Evolutionary conservation across 2,113 vertebrate species (phyloP), one percentile per base, ranked within the genome.

Genomic region (Tonatia bakeri): DNA sequence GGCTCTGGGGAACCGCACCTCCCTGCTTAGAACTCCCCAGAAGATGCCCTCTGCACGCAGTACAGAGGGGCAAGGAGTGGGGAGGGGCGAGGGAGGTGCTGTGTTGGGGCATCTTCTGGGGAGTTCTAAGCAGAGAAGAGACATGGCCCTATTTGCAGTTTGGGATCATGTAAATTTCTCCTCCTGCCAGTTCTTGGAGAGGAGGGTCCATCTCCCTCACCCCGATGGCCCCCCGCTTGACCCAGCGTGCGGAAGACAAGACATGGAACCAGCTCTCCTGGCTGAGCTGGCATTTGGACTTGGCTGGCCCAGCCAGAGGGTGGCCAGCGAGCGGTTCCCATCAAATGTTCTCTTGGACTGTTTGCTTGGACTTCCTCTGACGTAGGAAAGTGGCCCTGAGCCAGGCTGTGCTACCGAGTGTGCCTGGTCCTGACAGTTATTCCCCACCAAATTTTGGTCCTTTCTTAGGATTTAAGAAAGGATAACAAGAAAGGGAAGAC

Each of bases 381-480:
- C 54, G 2, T 13, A 11, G n/a, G 61, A 77, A 87, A 65, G 54
- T 40, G 59, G 67, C 12, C 16, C 16, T 24, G 38, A 50, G 40
- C n/a, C 45, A 20, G n/a, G 47, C 22, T 45, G 3, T 24, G 33
- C 40, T 14, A n/a, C 5, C 3, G 43, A 65, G 24, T 2, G 47
- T 47, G 31, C 20, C 17, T 24, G 54, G 40, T 69, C 54, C n/a
- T 15, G 54, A 80, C 1, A 75, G 36, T 20, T 33, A 28, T 9
- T 43, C 40, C 36, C 59, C 31, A 10, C 56, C 8, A 72, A 86
- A 56, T 14, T 24, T 43, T 93, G 69, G 69, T 61, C 38, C 20
- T 67, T 67, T 88, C 77, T 84, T 40, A 47, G n/a, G 24, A 12
- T 56, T 80, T 64, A 87, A 95, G 70, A 36, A 80, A 94, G 59